Evolutionary conservation across 2,113 vertebrate genomes (phyloP).

Genomic region (Oryzias celebensis): DNA sequence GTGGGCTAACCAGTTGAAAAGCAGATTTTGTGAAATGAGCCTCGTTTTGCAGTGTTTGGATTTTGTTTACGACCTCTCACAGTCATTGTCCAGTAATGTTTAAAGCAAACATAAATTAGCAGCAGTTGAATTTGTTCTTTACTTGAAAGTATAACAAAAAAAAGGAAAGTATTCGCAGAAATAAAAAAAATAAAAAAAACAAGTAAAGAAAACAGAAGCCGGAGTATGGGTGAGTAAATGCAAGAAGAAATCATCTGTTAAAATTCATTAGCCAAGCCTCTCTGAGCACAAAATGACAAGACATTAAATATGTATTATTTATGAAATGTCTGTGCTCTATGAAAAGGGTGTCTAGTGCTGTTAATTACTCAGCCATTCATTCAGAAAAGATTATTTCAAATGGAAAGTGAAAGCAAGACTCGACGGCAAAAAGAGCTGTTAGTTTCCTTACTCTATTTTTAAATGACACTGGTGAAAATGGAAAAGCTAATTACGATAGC

Average conservation of each 20-base stretch:
- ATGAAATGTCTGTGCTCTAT: constrained; percentile 79
- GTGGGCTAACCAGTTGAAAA: constrained; percentile 34
- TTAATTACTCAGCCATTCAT: constrained; percentile 84
- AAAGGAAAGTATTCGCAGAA: constrained; percentile 45
- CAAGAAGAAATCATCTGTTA: constrained; percentile 82
- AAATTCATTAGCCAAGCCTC: constrained; percentile 82
- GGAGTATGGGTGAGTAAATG: constrained; percentile 66
- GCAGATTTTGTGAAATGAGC: constrained; percentile 27
- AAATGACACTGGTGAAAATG: constrained; percentile 78
- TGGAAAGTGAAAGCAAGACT: constrained; percentile 77
- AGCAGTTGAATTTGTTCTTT: constrained; percentile 40
- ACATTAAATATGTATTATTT: constrained; percentile 85
- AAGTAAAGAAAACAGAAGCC: constrained; percentile 47
- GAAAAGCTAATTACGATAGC: constrained; percentile 77
- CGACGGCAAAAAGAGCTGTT: constrained; percentile 72
- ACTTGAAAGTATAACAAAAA: constrained; percentile 28
- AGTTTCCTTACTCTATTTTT: constrained; percentile 70
- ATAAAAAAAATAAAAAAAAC: constrained; percentile 25
- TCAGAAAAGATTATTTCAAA: constrained; percentile 80
- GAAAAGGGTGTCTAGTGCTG: constrained; percentile 77
- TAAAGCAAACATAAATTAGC: constrained; percentile 44
- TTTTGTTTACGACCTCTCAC: constrained; percentile 16
- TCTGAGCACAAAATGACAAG: constrained; percentile 82
- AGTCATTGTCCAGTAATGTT: constrained; percentile 7
- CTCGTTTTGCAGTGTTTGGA: constrained; percentile 31